Base-by-base conservation (phyloP, 1,140 invertebrate genomes). In the Bombyx mori region DNA sequence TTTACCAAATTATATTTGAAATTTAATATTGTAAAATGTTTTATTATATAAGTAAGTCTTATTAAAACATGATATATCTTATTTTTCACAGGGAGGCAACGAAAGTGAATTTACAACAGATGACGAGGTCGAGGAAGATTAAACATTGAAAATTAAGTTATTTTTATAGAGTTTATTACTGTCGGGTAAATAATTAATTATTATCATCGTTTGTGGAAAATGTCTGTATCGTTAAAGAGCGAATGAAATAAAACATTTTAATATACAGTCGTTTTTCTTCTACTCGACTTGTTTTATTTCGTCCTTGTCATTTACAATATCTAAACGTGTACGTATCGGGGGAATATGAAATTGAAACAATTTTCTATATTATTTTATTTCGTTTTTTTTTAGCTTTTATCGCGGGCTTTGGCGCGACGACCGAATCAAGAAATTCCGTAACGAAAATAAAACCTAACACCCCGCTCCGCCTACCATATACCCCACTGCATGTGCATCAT, bases 41-140 rank as follows among this genome's bases (percentile, higher is more conserved):
- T 12, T 49, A 2, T 8, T 10, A 12, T 43, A 18, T 9, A 53
- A 1, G 42, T 1, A 43, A 42, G 7, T 35, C 26, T 35, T 35
- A 22, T 35, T 35, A 44, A 35, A 44, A 35, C 44, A 42, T 43
- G 46, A 57, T 35, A 48, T 47, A 47, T 54, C 60, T 60, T 68
- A 66, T 71, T 70, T 63, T 66, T 50, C 10, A 54, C 79, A 89
- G 88, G 86, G 89, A 62, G 90, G 88, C 66, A 90, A 90, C 71
- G 88, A 90, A 61, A 91, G 90, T 73, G 90, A 91, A 71, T 91
- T 90, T 62, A 90, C 90, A 62, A 91, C 90, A 70, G 90, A 91
- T 68, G 88, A 90, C 71, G 88, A 89, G 65, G 80, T 81, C 26
- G 90, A 90, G 52, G 90, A 90, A 50, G 89, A 90, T 69, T 89